Conservation (phyloP, 2,113 vertebrate genomes). For the Ursus arctos region DNA sequence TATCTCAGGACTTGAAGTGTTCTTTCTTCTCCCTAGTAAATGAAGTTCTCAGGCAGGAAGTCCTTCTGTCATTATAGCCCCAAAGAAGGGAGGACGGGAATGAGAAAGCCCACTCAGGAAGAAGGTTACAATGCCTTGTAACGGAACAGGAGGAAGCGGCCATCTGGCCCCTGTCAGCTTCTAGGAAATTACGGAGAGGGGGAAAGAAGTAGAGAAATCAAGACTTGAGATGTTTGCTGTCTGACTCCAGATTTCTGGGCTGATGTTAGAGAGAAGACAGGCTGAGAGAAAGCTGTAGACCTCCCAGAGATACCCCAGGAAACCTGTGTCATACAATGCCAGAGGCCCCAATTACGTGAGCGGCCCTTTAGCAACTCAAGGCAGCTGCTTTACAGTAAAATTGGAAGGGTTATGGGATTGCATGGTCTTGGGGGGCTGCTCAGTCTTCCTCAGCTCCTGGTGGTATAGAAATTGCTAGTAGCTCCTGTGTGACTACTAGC, state of each 20-base stretch:
- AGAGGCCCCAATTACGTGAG: background rate
- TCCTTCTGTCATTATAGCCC: background rate
- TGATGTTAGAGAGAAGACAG: background rate
- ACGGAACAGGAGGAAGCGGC: background rate
- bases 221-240: background rate
- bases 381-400: background rate
- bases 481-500: too few relatives aligned
- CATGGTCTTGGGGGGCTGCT: background rate
- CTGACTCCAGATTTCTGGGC: background rate
- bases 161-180: background rate
- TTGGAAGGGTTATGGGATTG: background rate
- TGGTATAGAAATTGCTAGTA: background rate
- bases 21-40: slow-evolving; percentile 13
- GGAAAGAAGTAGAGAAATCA: background rate
- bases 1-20: background rate
- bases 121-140: background rate
- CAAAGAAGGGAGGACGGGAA: background rate
- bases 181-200: background rate
- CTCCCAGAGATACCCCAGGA: background rate
- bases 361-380: fast-evolving
- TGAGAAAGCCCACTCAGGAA: background rate
- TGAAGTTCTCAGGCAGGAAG: background rate
- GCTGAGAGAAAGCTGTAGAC: background rate
- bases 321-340: fast-evolving
- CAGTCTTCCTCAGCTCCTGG: background rate